A percentile compares a stretch with the other conserved stretches of the same genome.
Conservation (phyloP, 2,113 vertebrate genomes). For the Thamnophis sirtalis region DNA sequence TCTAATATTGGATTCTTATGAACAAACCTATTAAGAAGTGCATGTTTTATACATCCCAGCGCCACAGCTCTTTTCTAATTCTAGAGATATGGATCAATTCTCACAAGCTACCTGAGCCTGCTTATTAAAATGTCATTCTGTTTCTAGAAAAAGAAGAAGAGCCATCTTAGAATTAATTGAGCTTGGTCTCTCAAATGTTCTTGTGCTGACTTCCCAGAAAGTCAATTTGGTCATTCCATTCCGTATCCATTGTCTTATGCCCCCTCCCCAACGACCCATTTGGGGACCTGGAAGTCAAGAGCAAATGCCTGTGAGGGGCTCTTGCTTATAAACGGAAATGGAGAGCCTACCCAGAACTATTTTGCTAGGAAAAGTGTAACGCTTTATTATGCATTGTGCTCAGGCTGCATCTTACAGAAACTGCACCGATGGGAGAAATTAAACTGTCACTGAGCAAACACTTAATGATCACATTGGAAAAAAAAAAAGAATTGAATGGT, state of each 20-base stretch:
- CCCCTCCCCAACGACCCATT: not conserved
- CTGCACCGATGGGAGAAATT: slow-evolving; percentile 9
- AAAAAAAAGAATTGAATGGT: not conserved
- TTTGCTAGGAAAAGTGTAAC: not conserved
- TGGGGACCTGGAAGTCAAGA: not conserved
- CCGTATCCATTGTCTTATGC: too few relatives aligned
- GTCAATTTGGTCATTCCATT: too few relatives aligned
- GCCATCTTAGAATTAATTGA: not conserved
- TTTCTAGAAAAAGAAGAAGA: not conserved
- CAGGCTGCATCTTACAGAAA: slow-evolving; percentile 2
- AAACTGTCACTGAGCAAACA: slow-evolving; percentile 8
- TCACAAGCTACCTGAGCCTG: not conserved
- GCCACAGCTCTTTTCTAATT: not conserved
- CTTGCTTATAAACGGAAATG: not conserved
- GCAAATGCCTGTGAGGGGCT: not conserved
- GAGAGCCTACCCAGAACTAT: not conserved
- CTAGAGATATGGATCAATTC: slow-evolving; percentile 6
- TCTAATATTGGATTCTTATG: slow-evolving; percentile 11
- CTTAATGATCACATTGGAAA: slow-evolving; percentile 22
- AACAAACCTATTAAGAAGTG: not conserved
- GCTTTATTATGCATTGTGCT: slow-evolving; percentile 5
- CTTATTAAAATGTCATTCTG: slow-evolving; percentile 18
- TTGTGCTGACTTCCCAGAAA: not conserved
- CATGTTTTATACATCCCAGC: slow-evolving; percentile 5
- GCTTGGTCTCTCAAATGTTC: not conserved